Evolutionary conservation across 2,113 vertebrate genomes (phyloP).

Genomic region (Sinocyclocheilus anophthalmus): DNA sequence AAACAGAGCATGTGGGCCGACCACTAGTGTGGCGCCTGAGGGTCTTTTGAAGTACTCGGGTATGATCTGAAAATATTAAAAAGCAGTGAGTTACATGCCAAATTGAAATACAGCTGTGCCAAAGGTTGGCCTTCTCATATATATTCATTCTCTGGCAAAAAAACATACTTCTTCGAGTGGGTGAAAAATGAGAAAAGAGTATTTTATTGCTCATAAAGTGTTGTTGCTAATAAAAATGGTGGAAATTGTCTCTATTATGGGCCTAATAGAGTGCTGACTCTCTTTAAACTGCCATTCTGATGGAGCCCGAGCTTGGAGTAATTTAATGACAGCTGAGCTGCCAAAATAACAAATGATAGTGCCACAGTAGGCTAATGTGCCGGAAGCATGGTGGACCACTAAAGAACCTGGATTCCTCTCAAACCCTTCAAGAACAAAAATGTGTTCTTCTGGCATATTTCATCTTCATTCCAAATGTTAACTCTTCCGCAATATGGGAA

Average conservation of each 20-base stretch:
- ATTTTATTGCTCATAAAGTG: constrained; percentile 17
- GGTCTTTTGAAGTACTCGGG: background rate
- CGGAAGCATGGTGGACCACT: background rate
- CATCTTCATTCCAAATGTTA: background rate
- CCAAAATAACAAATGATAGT: constrained; percentile 41
- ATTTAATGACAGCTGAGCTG: constrained; percentile 38
- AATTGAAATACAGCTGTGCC: background rate
- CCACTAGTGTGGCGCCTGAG: background rate
- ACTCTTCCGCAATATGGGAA: background rate
- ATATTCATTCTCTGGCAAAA: background rate
- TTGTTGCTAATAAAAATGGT: background rate
- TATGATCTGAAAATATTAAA: background rate
- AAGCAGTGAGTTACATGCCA: background rate
- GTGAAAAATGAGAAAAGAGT: background rate
- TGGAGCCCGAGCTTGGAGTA: constrained; percentile 22
- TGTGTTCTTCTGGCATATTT: background rate
- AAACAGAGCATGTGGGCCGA: background rate
- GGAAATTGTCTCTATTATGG: background rate
- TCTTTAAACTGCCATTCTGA: constrained; percentile 27
- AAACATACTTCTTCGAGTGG: background rate
- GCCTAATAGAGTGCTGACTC: constrained; percentile 43
- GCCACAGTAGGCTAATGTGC: constrained; percentile 35
- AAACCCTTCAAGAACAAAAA: background rate
- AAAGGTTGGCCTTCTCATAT: background rate
- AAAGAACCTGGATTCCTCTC: background rate